Percentiles rank a stretch among this genome's conserved stretches.
Evolutionary conservation across 2,797 vertebrate genomes (phyloP).

Genomic region (Girardinus metallicus): DNA sequence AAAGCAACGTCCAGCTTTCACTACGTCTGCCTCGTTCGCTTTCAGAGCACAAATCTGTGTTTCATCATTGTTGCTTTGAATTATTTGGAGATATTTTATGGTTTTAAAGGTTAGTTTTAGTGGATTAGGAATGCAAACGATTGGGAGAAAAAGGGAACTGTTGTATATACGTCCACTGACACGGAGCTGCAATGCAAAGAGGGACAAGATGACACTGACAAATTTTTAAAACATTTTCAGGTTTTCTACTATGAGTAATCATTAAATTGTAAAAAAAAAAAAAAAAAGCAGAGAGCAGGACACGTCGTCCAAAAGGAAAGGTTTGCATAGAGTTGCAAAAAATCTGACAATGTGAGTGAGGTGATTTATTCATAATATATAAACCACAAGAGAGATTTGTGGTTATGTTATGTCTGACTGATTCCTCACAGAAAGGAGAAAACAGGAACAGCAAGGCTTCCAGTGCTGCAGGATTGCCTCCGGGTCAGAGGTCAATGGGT

Average conservation of each 20-base stretch:
- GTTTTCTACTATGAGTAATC: neutral
- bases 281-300: neutral
- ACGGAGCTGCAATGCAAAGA: neutral
- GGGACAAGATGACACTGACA: neutral
- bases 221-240: neutral
- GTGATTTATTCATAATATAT: neutral
- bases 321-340: neutral
- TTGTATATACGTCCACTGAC: neutral
- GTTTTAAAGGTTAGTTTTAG: neutral
- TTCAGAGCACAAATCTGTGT: neutral
- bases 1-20: slow-evolving; percentile 5
- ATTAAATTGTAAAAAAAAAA: neutral
- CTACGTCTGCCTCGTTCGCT: neutral
- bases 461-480: neutral
- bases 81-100: neutral
- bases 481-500: neutral
- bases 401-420: neutral
- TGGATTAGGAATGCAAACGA: neutral
- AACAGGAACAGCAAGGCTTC: neutral
- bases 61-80: neutral
- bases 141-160: neutral
- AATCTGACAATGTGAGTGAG: neutral
- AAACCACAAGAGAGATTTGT: neutral
- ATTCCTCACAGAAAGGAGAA: neutral
- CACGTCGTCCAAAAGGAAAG: neutral